Conservation (phyloP, 2,797 vertebrate species). For the Girardinus metallicus region DNA sequence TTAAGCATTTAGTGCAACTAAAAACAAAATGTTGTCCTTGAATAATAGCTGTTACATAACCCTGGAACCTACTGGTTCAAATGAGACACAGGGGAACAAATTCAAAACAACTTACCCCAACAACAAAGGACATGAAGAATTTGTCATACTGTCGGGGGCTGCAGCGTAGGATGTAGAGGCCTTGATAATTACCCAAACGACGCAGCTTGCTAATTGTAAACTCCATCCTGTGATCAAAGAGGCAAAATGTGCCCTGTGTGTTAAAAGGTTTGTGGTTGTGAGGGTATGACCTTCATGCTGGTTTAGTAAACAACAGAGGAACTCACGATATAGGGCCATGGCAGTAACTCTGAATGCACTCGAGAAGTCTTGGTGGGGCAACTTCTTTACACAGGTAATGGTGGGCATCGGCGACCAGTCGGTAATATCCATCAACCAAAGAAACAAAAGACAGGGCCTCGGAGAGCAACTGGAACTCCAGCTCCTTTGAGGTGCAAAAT, state of each 20-base stretch:
- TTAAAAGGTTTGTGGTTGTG: background rate
- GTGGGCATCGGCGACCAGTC: conserved; percentile 91
- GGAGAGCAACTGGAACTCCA: conserved; percentile 90
- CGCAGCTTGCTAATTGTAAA: conserved; percentile 91
- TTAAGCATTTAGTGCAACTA: background rate
- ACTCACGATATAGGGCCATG: conserved; percentile 96
- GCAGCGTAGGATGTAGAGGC: conserved; percentile 92
- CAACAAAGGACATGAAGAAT: conserved; percentile 94
- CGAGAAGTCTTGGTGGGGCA: conserved; percentile 89
- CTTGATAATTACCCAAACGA: conserved; percentile 88
- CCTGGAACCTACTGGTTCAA: background rate
- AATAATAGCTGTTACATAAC: background rate
- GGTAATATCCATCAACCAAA: conserved; percentile 95
- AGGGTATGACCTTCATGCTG: background rate
- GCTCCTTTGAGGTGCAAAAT: conserved; percentile 76
- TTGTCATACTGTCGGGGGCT: conserved; percentile 95
- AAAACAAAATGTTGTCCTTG: background rate
- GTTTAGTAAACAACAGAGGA: conserved; percentile 16
- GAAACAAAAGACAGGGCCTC: conserved; percentile 95
- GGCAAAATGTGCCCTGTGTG: conserved; percentile 8
- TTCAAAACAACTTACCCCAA: conserved; percentile 85
- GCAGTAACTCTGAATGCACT: conserved; percentile 93
- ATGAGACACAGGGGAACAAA: background rate
- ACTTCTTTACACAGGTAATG: conserved; percentile 98
- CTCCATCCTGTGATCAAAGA: conserved; percentile 88